Evolutionary conservation across 2,888 invertebrate genomes (phyloP).

Genomic region (Scaptomyza flava): DNA sequence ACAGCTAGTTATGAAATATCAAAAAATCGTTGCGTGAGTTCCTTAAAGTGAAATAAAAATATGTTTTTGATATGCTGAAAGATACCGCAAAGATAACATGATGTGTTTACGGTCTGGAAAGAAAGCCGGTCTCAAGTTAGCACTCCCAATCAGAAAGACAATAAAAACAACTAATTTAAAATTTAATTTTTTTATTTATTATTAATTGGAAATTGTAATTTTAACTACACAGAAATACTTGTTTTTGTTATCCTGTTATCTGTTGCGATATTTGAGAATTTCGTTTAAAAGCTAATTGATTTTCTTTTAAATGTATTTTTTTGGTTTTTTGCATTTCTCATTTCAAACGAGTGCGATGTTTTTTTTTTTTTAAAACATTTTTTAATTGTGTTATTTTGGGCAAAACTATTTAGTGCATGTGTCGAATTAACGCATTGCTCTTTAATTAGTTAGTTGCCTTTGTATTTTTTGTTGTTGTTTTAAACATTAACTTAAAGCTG

Average conservation of each 20-base stretch:
- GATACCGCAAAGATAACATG: neutral
- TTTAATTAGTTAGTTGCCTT: constrained; percentile 61
- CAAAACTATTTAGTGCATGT: constrained; percentile 73
- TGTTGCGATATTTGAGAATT: constrained; percentile 60
- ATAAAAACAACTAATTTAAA: constrained; percentile 31
- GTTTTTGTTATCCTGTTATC: constrained; percentile 7
- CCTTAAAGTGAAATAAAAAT: too few relatives aligned
- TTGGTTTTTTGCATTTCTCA: constrained; percentile 48
- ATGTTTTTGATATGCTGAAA: neutral
- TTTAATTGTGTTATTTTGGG: constrained; percentile 52
- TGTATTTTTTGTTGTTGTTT: constrained; percentile 20
- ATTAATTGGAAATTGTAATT: constrained; percentile 47
- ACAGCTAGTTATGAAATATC: neutral
- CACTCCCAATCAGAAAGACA: neutral
- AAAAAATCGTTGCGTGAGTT: neutral
- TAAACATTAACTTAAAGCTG: constrained; percentile 74
- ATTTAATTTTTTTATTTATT: constrained; percentile 50
- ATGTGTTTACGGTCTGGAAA: neutral
- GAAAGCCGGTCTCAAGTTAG: neutral
- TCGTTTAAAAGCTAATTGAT: constrained; percentile 66
- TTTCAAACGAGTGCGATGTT: constrained; percentile 19
- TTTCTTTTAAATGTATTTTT: constrained; percentile 51
- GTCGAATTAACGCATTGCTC: constrained; percentile 43
- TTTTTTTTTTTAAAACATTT: neutral
- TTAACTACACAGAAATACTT: constrained; percentile 62